phyloP scores from a whole-genome alignment of 2,888 invertebrate genomes.

The Xanthia icteritia region DNA sequence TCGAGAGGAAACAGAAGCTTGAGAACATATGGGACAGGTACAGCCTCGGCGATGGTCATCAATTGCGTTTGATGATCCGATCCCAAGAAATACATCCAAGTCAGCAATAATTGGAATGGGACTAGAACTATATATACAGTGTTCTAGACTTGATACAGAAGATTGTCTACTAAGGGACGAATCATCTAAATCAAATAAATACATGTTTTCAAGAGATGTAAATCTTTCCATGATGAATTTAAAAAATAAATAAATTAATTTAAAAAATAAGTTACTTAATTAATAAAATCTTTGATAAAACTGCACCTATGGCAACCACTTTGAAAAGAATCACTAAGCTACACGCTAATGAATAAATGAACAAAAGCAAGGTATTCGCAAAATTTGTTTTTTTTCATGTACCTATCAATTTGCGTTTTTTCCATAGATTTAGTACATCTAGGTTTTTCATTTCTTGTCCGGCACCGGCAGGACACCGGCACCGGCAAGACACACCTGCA shows the following conservation, averaged over 20 bases:
- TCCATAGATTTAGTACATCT: neutral
- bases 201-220: neutral
- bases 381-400: slow-evolving; percentile 1
- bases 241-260: neutral
- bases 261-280: neutral
- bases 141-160: slow-evolving; percentile 7
- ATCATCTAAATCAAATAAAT: slow-evolving; percentile 7
- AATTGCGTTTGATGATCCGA: neutral
- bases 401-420: neutral
- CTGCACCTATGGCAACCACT: neutral
- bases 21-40: neutral
- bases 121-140: slow-evolving; percentile 1
- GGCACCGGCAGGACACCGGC: neutral
- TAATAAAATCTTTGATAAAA: neutral
- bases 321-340: neutral
- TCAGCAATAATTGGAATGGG: slow-evolving; percentile 1
- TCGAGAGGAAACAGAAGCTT: neutral
- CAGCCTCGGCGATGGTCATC: neutral
- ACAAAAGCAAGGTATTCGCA: neutral
- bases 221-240: neutral
- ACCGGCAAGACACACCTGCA: neutral
- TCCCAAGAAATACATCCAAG: neutral
- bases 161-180: slow-evolving; percentile 1
- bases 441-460: neutral
- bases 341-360: neutral